These are phyloP conservation scores for Malurus cyaneus DNA, from an alignment of 2,113 vertebrate species.

Conservation along the genomic window DNA sequence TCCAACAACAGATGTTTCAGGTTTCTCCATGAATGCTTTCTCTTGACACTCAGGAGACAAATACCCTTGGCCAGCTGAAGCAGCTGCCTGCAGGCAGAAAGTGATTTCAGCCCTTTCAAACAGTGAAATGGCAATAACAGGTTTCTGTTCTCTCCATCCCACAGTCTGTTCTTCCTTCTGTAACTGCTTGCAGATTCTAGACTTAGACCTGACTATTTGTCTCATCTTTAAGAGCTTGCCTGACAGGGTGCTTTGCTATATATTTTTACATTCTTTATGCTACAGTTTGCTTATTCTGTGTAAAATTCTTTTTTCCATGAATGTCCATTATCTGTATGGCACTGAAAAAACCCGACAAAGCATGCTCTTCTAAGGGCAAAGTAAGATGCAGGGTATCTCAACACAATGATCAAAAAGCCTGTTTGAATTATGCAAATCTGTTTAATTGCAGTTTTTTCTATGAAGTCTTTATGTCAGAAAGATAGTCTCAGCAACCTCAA, in stretches of 20 bases:
- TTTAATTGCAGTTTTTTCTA: not conserved
- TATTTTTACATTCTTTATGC: not conserved
- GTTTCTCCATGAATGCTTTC: not conserved
- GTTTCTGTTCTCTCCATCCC: not conserved
- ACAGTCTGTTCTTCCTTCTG: not conserved
- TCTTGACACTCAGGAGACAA: not conserved
- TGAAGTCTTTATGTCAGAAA: not conserved
- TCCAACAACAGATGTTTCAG: not conserved
- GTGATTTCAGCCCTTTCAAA: not conserved
- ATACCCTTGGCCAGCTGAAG: not conserved
- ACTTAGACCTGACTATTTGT: not conserved
- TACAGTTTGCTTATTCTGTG: not conserved
- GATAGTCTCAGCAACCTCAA: not conserved
- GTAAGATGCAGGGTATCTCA: not conserved
- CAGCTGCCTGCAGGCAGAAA: not conserved
- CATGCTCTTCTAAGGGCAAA: not conserved
- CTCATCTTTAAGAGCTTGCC: not conserved
- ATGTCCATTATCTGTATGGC: not conserved
- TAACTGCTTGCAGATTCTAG: not conserved
- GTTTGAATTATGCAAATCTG: not conserved
- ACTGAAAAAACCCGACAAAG: not conserved
- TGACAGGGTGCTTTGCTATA: not conserved
- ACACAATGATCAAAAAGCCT: not conserved
- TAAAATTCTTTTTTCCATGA: not conserved
- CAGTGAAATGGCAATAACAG: accelerated